phyloP scores from a whole-genome alignment of 2,113 vertebrate genomes.

The Stomatorhinus ivindoensis region DNA sequence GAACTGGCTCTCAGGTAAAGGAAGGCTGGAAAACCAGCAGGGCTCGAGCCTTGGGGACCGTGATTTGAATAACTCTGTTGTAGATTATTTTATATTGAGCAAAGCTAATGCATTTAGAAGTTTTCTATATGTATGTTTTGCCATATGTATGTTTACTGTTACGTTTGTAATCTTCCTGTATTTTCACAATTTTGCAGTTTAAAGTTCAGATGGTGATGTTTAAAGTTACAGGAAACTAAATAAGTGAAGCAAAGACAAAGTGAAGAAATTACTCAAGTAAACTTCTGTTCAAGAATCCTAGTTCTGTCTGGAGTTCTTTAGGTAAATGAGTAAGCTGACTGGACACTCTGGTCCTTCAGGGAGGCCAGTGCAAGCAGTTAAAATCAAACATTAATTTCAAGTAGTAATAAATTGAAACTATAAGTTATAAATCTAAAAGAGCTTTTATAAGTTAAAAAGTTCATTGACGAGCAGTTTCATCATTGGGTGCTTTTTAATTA shows the following conservation, averaged over 20 bases:
- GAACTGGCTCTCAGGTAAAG: too few species aligned
- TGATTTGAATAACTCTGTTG: too few species aligned
- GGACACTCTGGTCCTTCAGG: not conserved
- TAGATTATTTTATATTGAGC: too few species aligned
- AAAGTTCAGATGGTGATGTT: not conserved
- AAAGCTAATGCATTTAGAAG: too few species aligned
- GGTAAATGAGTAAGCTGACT: not conserved
- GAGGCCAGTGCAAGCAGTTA: not conserved
- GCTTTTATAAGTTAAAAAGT: not conserved
- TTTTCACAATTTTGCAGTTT: not conserved
- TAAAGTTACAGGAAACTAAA: not conserved
- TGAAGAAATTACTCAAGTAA: not conserved
- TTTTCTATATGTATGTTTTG: too few species aligned
- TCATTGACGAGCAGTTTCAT: not conserved
- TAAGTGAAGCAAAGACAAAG: not conserved
- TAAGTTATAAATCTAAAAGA: not conserved
- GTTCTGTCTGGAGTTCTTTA: not conserved
- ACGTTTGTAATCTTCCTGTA: not conserved
- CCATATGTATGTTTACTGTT: not conserved
- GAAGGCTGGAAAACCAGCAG: too few species aligned
- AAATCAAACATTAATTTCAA: not conserved
- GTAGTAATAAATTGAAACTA: not conserved
- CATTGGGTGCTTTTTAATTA: not conserved
- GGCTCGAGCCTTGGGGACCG: too few species aligned
- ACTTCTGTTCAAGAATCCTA: not conserved